Base-by-base conservation (phyloP, 1,140 invertebrate species). In the Drosophila nigrodunni region DNA sequence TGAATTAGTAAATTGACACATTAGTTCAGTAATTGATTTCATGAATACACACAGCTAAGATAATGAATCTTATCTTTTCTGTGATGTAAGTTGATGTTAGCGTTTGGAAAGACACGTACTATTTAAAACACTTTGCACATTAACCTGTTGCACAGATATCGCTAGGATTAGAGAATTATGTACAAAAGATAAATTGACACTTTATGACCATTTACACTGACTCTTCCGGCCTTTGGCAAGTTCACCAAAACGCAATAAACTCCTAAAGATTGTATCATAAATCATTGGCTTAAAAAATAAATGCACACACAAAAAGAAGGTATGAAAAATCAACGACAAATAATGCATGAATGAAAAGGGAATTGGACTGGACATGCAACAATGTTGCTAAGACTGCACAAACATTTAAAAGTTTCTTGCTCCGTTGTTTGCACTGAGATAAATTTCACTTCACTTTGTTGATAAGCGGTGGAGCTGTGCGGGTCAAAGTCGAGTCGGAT, bases 361-460 rank as follows among this genome's bases (percentile, higher is more conserved):
- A 18, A 10, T 35, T 30, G 1, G 35, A 34, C 10, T 55, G 64
- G 21, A 57, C 57, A 47, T 71, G 83, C 85, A 88, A 88, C 85
- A 88, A 75, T 88, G 85, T 88, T 88, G 85, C 85, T 75, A 85
- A 88, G 85, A 78, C 86, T 78, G 43, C 11, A 72, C 80, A 87
- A 87, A 87, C 82, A 89, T 74, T 72, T 80, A 60, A 89, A 88
- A 89, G 80, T 89, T 89, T 78, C 49, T 74, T 77, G 59, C 74
- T 73, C 61, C 49, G 62, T 44, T 85, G 72, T 86, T 86, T 86
- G 74, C 46, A 67, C 58, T 52, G 61, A 81, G 85, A 88, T 88
- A 89, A 87, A 81, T 87, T 74, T 72, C 73, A 70, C 39, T 77
- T 57, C 49, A 61, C 4, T 30, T 55, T 39, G 39, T 75, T 49